Evolutionary conservation across 2,888 invertebrate species (phyloP), one percentile per base, ranked within the genome.

Genomic region (Lasioglossum malachurum): DNA sequence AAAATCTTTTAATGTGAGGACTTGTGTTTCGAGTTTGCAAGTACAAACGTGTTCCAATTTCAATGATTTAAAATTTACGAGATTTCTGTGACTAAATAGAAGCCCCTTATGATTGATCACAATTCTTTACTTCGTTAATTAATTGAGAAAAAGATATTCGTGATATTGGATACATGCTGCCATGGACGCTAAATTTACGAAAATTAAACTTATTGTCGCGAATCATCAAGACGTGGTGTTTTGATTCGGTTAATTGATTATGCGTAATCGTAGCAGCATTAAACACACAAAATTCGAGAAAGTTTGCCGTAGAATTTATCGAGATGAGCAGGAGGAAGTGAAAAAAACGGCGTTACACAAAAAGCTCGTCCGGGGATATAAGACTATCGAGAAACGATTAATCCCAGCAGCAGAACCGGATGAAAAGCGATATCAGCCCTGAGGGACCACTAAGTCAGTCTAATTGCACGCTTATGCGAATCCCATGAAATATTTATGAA

Each of bases 401-500:
- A 82, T 76, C 49, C 73, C 44, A 19, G 49, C 23, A 23, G 75
- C 80, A 82, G 73, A 41, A 69, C 46, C 60, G 72, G 78, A 78
- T 90, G 88, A 87, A 82, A 88, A 82, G 87, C 90, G 84, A 85
- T 90, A 90, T 90, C 85, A 85, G 88, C 75, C 89, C 73, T 72
- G 19, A 19, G 80, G 81, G 86, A 83, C 73, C 82, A 69, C 83
- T 90, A 88, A 90, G 89, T 89, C 91, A 88, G 83, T 74, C 88
- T 91, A 92, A 92, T 92, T 89, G 91, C 88, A 75, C 89, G 89
- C 89, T 93, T 93, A 92, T 89, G 89, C 88, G 87, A 90, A 78
- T 88, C 89, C 16, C 83, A 82, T 93, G 88, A 91, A 93, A 93
- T 93, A 92, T 93, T 93, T 92, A 92, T 92, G 92, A 91, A 90